Evolutionary conservation across 2,888 invertebrate genomes (phyloP).

Genomic region (Phanerotoma sp.): DNA sequence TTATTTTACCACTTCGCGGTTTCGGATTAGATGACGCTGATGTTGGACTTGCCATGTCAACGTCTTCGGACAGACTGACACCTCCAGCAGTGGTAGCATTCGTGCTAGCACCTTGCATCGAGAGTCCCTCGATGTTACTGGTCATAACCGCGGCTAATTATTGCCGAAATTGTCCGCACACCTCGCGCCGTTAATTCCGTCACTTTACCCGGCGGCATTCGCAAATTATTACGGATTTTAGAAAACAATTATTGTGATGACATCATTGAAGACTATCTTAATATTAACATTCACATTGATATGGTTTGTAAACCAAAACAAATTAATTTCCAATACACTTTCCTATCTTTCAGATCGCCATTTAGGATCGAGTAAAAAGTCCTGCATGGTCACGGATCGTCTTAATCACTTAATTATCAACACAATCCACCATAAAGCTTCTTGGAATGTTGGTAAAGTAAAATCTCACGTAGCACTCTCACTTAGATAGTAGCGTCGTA

Average conservation of each 20-base stretch:
- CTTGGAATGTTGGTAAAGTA: too few relatives aligned
- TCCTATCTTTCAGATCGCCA: background rate
- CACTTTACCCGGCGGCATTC: conserved; percentile 41
- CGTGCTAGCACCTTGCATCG: conserved; percentile 28
- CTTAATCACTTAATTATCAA: too few relatives aligned
- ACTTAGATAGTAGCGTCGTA: background rate
- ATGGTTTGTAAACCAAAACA: background rate
- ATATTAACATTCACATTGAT: too few relatives aligned
- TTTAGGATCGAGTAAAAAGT: background rate
- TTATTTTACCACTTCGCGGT: conserved; percentile 63
- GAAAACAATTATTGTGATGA: too few relatives aligned
- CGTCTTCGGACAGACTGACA: conserved; percentile 42
- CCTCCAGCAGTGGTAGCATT: conserved; percentile 21
- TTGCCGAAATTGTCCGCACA: conserved; percentile 31
- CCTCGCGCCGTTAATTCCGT: conserved; percentile 40
- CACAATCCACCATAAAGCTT: too few relatives aligned
- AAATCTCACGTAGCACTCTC: background rate
- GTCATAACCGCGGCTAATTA: conserved; percentile 4
- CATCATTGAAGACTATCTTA: too few relatives aligned
- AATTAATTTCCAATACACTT: background rate
- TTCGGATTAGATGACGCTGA: conserved; percentile 52
- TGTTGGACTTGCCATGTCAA: conserved; percentile 49
- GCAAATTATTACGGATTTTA: conserved; percentile 21
- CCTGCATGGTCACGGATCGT: too few relatives aligned
- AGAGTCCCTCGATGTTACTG: conserved; percentile 25